A percentile compares a stretch with the other conserved stretches of the same genome.
phyloP scores from a whole-genome alignment of 2,797 vertebrate genomes.

The Artibeus lituratus region DNA sequence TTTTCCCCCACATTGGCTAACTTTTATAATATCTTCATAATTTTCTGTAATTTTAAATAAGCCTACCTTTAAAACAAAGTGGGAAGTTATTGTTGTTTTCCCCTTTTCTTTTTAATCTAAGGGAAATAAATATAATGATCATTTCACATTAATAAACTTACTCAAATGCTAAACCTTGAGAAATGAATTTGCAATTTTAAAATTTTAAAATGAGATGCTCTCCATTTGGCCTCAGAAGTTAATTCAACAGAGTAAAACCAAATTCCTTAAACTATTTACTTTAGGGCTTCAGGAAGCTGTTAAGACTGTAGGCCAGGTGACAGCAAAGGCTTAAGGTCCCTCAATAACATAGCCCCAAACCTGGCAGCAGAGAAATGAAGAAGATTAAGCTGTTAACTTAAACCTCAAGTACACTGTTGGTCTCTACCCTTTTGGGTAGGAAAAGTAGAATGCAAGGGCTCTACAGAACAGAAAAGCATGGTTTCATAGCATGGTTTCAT shows the following conservation, averaged over 20 bases:
- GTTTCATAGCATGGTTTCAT: not conserved
- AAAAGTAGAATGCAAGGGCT: not conserved
- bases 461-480: not conserved
- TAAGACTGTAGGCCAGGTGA: not conserved
- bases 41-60: not conserved
- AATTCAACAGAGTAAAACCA: not conserved
- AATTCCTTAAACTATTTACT: not conserved
- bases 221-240: not conserved
- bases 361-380: not conserved
- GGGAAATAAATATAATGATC: not conserved
- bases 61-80: not conserved
- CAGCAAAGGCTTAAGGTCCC: not conserved
- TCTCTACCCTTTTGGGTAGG: not conserved
- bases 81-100: not conserved
- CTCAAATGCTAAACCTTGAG: constrained; percentile 25
- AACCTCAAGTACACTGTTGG: not conserved
- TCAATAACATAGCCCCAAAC: not conserved
- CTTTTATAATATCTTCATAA: not conserved
- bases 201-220: not conserved
- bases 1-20: not conserved
- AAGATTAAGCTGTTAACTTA: not conserved
- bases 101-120: not conserved
- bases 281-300: not conserved
- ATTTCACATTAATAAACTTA: not conserved
- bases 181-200: not conserved